A percentile compares a stretch with the other conserved stretches of the same genome.
Evolutionary conservation across 2,888 invertebrate genomes (phyloP).

Genomic region (Augochlorella aurata): DNA sequence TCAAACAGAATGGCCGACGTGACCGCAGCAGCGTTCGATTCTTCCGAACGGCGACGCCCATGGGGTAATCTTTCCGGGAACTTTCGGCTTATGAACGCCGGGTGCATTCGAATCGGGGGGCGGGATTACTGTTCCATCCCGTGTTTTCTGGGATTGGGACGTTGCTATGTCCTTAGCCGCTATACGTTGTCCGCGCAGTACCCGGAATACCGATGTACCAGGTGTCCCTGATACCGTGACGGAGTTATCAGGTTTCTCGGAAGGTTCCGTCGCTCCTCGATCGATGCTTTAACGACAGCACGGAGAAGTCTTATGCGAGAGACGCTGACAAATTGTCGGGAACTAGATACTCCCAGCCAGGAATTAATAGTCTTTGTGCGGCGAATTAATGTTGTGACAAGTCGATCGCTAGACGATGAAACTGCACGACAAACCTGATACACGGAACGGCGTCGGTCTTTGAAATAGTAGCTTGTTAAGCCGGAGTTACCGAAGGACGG

Average conservation of each 20-base stretch:
- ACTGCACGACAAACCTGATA: neutral
- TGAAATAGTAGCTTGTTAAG: neutral
- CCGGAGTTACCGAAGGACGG: neutral
- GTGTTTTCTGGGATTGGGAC: conserved; percentile 7
- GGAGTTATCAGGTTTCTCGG: conserved; percentile 11
- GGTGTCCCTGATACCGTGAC: conserved; percentile 9
- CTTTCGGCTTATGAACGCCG: neutral
- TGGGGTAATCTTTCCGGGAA: conserved; percentile 8
- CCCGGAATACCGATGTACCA: conserved; percentile 10
- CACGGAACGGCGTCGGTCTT: neutral
- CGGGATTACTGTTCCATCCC: neutral
- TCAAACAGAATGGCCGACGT: conserved; percentile 16
- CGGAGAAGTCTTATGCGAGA: conserved; percentile 3
- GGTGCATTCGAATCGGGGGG: conserved; percentile 11
- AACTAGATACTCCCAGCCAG: neutral
- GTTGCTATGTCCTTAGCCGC: neutral
- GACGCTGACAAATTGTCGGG: conserved; percentile 10
- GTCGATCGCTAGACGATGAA: neutral
- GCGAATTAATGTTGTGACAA: conserved; percentile 2
- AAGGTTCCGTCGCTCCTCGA: neutral
- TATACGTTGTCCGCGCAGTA: neutral
- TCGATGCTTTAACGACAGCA: neutral
- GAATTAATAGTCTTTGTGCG: conserved; percentile 7
- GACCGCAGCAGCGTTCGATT: conserved; percentile 26
- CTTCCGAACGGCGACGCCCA: neutral